A percentile compares a stretch with the other conserved stretches of the same genome.
Conservation (phyloP, 1,140 invertebrate species). For the Drosophila simulans region DNA sequence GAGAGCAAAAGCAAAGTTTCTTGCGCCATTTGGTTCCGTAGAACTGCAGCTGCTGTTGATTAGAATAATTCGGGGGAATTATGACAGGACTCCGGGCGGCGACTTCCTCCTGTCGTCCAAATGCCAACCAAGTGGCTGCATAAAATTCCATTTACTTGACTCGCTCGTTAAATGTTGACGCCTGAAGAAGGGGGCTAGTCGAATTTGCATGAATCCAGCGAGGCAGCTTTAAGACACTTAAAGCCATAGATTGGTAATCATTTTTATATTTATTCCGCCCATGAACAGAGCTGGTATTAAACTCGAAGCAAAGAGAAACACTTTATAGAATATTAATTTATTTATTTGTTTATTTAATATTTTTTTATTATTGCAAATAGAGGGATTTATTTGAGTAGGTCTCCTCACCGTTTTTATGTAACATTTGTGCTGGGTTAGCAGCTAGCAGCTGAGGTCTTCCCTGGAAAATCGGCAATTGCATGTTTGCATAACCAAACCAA, state of each 20-base stretch:
- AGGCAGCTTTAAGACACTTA: slow-evolving; percentile 10
- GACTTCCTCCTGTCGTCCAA: slow-evolving; percentile 45
- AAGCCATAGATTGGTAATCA: slow-evolving; percentile 12
- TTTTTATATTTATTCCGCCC: too few relatives aligned
- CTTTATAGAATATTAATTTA: too few relatives aligned
- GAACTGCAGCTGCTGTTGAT: slow-evolving; percentile 51
- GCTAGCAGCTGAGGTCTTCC: slow-evolving; percentile 21
- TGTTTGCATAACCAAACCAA: slow-evolving; percentile 36
- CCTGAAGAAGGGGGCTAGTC: background rate
- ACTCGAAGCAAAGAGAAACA: too few relatives aligned
- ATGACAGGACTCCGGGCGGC: slow-evolving; percentile 49
- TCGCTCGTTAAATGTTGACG: slow-evolving; percentile 22
- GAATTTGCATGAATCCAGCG: slow-evolving; percentile 20
- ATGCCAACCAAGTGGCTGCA: slow-evolving; percentile 42
- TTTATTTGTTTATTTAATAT: too few relatives aligned
- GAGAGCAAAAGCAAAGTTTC: slow-evolving; percentile 32
- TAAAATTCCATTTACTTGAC: slow-evolving; percentile 38
- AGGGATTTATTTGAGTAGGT: background rate
- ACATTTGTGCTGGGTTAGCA: slow-evolving; percentile 18
- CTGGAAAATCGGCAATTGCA: slow-evolving; percentile 34
- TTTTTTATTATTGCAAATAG: background rate
- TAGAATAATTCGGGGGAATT: slow-evolving; percentile 64
- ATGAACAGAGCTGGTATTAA: too few relatives aligned
- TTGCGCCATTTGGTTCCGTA: slow-evolving; percentile 6
- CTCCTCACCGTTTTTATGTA: background rate